These are phyloP conservation scores for Apocrypta bakeri DNA, from an alignment of 1,140 invertebrate genomes.

Conservation along the genomic window DNA sequence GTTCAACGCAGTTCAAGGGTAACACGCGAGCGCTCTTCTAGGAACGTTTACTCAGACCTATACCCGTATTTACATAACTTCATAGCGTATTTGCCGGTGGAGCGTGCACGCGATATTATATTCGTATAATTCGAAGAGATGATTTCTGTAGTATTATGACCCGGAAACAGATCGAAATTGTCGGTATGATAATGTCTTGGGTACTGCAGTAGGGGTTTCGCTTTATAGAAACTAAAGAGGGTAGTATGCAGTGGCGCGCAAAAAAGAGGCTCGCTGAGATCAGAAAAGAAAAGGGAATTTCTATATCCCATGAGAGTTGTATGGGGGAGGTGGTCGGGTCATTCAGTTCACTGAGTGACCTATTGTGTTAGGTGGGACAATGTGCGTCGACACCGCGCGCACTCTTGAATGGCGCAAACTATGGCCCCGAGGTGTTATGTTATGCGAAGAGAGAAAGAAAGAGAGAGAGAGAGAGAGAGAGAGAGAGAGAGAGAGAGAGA, in stretches of 20 bases:
- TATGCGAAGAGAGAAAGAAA: constrained; percentile 55
- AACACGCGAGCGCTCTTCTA: constrained; percentile 45
- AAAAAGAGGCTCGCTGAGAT: constrained; percentile 18
- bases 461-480: neutral
- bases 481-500: neutral
- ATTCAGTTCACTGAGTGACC: constrained; percentile 64
- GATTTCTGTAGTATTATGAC: no score
- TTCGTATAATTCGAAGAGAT: no score
- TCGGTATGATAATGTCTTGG: no score
- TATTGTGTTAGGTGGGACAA: constrained; percentile 65
- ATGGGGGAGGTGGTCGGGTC: constrained; percentile 57
- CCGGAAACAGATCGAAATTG: neutral
- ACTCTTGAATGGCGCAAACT: constrained; percentile 61
- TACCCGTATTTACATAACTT: neutral
- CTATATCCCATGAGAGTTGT: constrained; percentile 58
- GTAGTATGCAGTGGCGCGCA: neutral
- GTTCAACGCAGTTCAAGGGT: neutral
- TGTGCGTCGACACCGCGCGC: constrained; percentile 52
- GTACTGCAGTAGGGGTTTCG: no score
- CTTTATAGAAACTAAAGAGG: neutral
- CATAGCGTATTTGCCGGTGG: no score
- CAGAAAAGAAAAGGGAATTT: constrained; percentile 31
- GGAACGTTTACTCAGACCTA: constrained; percentile 31
- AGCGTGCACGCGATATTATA: neutral
- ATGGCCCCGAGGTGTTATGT: constrained; percentile 65